phyloP scores from a whole-genome alignment of 2,113 vertebrate species.

The Panthera leo region DNA sequence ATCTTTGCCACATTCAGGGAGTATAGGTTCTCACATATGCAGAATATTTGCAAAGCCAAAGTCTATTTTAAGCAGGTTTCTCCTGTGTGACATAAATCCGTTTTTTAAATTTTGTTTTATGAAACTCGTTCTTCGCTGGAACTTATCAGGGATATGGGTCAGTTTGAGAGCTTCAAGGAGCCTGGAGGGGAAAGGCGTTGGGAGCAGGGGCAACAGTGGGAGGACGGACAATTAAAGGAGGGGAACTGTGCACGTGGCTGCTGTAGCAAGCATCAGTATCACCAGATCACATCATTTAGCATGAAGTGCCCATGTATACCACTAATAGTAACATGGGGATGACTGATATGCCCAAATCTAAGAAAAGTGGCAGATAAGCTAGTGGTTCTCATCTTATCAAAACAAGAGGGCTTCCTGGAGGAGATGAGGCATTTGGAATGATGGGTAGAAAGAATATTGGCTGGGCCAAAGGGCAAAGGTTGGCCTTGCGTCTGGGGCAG shows the following conservation, averaged over 20 bases:
- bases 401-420: not conserved
- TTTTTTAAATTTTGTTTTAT: slow-evolving; percentile 38
- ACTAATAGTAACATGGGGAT: not conserved
- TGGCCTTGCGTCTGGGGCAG: not conserved
- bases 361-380: not conserved
- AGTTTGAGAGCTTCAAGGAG: not conserved
- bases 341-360: not conserved
- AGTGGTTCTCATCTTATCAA: not conserved
- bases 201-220: not conserved
- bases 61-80: slow-evolving; percentile 47
- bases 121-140: not conserved
- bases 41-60: slow-evolving; percentile 21
- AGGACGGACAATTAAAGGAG: not conserved
- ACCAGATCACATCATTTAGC: not conserved
- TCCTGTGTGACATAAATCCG: not conserved
- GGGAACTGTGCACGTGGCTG: too few relatives aligned
- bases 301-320: fast-evolving
- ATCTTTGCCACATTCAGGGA: slow-evolving; percentile 1
- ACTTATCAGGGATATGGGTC: not conserved
- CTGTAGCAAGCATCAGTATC: not conserved
- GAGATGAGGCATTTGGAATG: not conserved
- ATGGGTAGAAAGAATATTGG: not conserved
- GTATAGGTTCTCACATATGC: not conserved
- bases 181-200: not conserved
- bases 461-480: not conserved